Percentiles rank a stretch among this genome's conserved stretches.
Conservation (phyloP, 2,888 invertebrate species). For the Latrodectus hesperus region DNA sequence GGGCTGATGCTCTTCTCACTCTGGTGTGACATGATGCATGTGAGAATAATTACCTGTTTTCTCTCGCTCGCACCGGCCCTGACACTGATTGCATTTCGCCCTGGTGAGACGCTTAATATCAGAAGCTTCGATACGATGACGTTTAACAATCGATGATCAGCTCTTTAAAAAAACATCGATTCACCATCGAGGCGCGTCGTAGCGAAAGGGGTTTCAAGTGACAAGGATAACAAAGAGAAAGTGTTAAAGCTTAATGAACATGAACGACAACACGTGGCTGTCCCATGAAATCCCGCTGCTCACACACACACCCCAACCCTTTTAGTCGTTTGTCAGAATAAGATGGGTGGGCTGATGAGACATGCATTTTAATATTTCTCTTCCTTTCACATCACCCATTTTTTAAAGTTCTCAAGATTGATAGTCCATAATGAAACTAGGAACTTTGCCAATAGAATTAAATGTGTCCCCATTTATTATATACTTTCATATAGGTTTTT, state of each 20-base stretch:
- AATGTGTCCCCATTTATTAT: too few relatives aligned
- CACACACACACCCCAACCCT: background rate
- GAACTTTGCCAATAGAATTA: too few relatives aligned
- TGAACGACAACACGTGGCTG: background rate
- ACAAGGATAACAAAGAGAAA: constrained; percentile 21
- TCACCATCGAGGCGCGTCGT: background rate
- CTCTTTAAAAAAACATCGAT: constrained; percentile 48
- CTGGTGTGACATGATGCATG: constrained; percentile 47
- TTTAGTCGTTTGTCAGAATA: background rate
- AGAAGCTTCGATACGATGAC: constrained; percentile 49
- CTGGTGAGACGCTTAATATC: background rate
- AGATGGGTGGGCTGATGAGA: background rate
- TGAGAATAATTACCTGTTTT: constrained; percentile 60
- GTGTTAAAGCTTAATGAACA: background rate
- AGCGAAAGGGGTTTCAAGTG: constrained; percentile 9
- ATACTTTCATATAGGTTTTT: too few relatives aligned
- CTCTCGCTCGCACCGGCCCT: constrained; percentile 24
- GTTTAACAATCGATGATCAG: constrained; percentile 43
- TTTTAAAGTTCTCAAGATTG: too few relatives aligned
- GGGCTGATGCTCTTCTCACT: background rate
- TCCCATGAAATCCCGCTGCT: background rate
- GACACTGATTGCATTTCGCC: constrained; percentile 61
- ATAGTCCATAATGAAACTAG: too few relatives aligned
- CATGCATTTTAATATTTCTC: background rate
- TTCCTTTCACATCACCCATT: background rate